Percentiles rank a stretch among this genome's conserved stretches.
Conservation (phyloP, 2,797 vertebrate genomes). For the Trachurus trachurus region DNA sequence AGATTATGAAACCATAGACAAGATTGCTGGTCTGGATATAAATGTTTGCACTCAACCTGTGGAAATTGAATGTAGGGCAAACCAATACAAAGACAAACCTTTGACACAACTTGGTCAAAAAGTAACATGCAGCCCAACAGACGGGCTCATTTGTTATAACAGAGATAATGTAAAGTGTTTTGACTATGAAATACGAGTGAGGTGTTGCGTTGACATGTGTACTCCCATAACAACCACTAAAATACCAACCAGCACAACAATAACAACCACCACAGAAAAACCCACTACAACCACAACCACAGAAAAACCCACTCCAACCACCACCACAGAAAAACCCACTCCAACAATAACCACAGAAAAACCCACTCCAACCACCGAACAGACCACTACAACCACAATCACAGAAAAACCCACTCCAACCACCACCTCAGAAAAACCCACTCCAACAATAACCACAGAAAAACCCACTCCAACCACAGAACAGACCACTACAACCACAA, state of each 20-base stretch:
- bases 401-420: too few relatives aligned
- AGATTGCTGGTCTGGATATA: slow-evolving; percentile 75
- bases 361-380: too few relatives aligned
- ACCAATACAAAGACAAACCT: slow-evolving; percentile 34
- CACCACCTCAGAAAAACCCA: neutral
- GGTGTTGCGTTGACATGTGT: slow-evolving; percentile 78
- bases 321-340: too few relatives aligned
- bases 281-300: neutral
- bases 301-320: neutral
- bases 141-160: slow-evolving; percentile 86
- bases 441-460: slow-evolving; percentile 3
- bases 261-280: too few relatives aligned
- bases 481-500: neutral
- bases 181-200: slow-evolving; percentile 87
- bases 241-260: too few relatives aligned
- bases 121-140: slow-evolving; percentile 77
- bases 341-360: too few relatives aligned
- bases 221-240: too few relatives aligned
- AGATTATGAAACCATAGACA: slow-evolving; percentile 84
- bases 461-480: neutral
- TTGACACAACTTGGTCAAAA: slow-evolving; percentile 73
- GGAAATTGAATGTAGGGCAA: slow-evolving; percentile 85
- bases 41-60: slow-evolving; percentile 73
- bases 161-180: slow-evolving; percentile 61
- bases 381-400: too few relatives aligned